Base-by-base conservation (phyloP, 2,888 invertebrate species). In the Tetrapedia diversipes region DNA sequence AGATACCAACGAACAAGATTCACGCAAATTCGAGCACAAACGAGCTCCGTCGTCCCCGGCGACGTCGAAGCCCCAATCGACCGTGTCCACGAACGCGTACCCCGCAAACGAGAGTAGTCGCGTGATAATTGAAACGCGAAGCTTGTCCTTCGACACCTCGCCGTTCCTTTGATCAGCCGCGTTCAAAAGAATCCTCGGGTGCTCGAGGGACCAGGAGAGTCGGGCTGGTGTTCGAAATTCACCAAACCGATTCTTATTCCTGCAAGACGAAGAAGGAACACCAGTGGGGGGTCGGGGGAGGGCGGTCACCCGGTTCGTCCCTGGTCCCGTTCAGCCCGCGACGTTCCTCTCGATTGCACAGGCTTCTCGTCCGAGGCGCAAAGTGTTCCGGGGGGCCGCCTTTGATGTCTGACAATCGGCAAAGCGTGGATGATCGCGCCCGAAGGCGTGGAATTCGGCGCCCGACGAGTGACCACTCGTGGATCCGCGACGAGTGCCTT, bases 381-480 rank as follows among this genome's bases (percentile, higher is more conserved):
- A 77, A 85, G 77, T 65, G 67, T 83, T 54, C 54, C 56, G 37
- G 16, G 19, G 22, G 37, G 32, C 22, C n/a, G 34, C 54, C 83
- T 83, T 83, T 83, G 83, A 85, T 79, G 77, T 82, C 72, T 57
- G 54, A 72, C 59, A 32, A 63, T 77, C 74, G 70, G 49, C 16
- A 63, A 61, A 41, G 45, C 66, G 54, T 16, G 53, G 56, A 68
- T 65, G 67, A 79, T 76, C 73, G 61, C 53, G 65, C 24, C 39
- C 10, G 65, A 14, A 56, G 65, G 81, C 83, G 75, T 72, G 74
- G 63, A 85, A 75, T 83, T 83, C 80, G 85, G 73, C 73, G 65
- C 83, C 75, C 69, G 72, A 68, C 70, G 83, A 83, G 85, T 83
- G 83, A 83, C 85, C 83, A 83, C 85, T 85, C 83, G 82, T 85